phyloP scores from a whole-genome alignment of 2,113 vertebrate species.

The Illadopsis cleaveri region DNA sequence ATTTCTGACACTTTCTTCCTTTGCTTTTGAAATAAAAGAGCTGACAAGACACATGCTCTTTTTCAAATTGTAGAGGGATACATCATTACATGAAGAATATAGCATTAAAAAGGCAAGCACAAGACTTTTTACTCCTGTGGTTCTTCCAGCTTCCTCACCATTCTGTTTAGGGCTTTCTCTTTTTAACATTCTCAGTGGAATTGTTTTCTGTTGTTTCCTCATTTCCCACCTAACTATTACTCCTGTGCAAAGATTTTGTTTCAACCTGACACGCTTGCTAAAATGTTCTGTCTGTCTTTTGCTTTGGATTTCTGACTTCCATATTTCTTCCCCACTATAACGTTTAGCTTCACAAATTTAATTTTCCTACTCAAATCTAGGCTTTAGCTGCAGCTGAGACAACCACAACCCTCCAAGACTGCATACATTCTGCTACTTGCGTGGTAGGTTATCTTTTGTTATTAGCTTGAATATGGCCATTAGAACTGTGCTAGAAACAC shows the following conservation, averaged over 20 bases:
- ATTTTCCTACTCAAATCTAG: not conserved
- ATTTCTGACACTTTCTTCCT: not conserved
- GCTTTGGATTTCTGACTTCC: not conserved
- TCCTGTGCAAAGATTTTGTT: not conserved
- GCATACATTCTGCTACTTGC: not conserved
- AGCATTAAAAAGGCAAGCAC: not conserved
- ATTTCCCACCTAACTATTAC: not conserved
- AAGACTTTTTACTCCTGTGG: not conserved
- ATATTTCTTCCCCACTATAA: not conserved
- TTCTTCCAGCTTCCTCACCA: not conserved
- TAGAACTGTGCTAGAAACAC: not conserved
- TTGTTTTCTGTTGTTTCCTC: not conserved
- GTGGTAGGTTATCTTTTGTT: not conserved
- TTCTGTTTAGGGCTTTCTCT: not conserved
- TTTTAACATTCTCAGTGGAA: not conserved
- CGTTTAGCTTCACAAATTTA: not conserved
- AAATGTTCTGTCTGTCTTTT: not conserved
- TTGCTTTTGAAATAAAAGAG: conserved; percentile 2
- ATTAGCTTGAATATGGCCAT: not conserved
- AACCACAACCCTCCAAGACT: not conserved
- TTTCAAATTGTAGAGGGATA: not conserved
- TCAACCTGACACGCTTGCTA: not conserved
- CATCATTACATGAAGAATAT: not conserved
- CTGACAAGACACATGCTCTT: not conserved
- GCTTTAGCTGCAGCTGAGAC: not conserved